These are phyloP conservation scores for Merodon equestris DNA, from an alignment of 2,888 invertebrate genomes.

Conservation along the genomic window DNA sequence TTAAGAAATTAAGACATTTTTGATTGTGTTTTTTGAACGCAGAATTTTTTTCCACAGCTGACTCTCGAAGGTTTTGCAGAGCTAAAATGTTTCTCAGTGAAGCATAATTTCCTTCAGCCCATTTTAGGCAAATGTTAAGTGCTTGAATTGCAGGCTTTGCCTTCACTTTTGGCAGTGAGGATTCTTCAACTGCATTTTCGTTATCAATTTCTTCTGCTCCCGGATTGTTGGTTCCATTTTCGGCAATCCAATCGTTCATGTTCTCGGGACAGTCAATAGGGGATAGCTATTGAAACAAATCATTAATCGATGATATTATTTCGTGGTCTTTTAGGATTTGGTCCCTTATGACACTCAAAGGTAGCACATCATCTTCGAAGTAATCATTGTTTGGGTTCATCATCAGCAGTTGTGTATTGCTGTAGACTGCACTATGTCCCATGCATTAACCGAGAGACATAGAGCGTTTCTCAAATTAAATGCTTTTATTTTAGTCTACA, in stretches of 20 bases:
- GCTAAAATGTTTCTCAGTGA: too few relatives aligned
- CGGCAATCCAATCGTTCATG: slow-evolving; percentile 13
- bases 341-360: too few relatives aligned
- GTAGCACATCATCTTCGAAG: slow-evolving; percentile 35
- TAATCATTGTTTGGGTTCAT: slow-evolving; percentile 28
- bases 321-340: too few relatives aligned
- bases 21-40: background rate
- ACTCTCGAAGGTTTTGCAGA: too few relatives aligned
- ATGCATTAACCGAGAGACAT: slow-evolving; percentile 48
- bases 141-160: slow-evolving; percentile 6
- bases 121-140: too few relatives aligned
- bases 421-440: slow-evolving; percentile 32
- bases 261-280: slow-evolving; percentile 14
- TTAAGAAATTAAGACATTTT: background rate
- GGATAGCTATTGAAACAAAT: slow-evolving; percentile 15
- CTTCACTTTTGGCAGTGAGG: slow-evolving; percentile 10
- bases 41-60: slow-evolving; percentile 1
- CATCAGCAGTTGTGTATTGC: slow-evolving; percentile 45
- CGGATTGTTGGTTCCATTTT: slow-evolving; percentile 4
- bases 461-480: slow-evolving; percentile 52
- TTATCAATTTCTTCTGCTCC: slow-evolving; percentile 7
- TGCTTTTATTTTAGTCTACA: slow-evolving; percentile 58
- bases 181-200: slow-evolving; percentile 9
- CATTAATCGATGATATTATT: slow-evolving; percentile 20
- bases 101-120: too few relatives aligned